These are phyloP conservation scores for Lycia hirtaria DNA, from an alignment of 2,888 invertebrate species.

Conservation along the genomic window DNA sequence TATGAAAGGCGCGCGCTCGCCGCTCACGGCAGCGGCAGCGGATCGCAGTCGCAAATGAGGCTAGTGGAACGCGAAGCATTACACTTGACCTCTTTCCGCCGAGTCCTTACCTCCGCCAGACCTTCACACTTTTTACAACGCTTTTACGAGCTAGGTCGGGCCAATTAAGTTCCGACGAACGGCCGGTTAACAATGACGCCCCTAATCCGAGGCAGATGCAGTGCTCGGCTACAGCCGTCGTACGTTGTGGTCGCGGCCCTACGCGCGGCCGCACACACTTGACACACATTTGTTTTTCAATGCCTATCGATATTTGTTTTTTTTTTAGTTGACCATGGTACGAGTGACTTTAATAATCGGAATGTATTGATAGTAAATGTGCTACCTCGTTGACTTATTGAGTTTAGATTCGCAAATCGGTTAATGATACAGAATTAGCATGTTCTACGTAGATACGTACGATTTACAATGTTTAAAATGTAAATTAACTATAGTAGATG, in stretches of 20 bases:
- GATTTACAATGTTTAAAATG: slow-evolving; percentile 34
- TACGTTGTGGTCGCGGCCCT: slow-evolving; percentile 44
- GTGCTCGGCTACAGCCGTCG: slow-evolving; percentile 29
- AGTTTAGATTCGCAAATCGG: slow-evolving; percentile 14
- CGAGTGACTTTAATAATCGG: slow-evolving; percentile 44
- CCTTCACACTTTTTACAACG: slow-evolving; percentile 84
- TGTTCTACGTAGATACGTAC: slow-evolving; percentile 14
- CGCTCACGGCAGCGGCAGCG: slow-evolving; percentile 61
- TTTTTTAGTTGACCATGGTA: slow-evolving; percentile 56
- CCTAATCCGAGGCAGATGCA: slow-evolving; percentile 64
- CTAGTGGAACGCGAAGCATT: slow-evolving; percentile 83
- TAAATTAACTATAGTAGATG: slow-evolving; percentile 56
- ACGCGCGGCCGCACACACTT: slow-evolving; percentile 64
- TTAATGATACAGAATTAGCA: slow-evolving; percentile 11
- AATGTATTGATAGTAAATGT: slow-evolving; percentile 29
- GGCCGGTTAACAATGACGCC: slow-evolving; percentile 67
- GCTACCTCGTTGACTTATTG: slow-evolving; percentile 2
- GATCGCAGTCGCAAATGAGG: slow-evolving; percentile 77
- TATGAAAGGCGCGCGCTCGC: slow-evolving; percentile 72
- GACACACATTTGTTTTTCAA: slow-evolving; percentile 78
- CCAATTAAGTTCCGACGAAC: slow-evolving; percentile 79
- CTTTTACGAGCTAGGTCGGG: slow-evolving; percentile 83
- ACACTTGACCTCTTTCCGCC: slow-evolving; percentile 84
- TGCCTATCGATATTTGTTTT: slow-evolving; percentile 67
- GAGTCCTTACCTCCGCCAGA: slow-evolving; percentile 85